Base-by-base conservation (phyloP, 2,113 vertebrate species). In the Oreotragus oreotragus region DNA sequence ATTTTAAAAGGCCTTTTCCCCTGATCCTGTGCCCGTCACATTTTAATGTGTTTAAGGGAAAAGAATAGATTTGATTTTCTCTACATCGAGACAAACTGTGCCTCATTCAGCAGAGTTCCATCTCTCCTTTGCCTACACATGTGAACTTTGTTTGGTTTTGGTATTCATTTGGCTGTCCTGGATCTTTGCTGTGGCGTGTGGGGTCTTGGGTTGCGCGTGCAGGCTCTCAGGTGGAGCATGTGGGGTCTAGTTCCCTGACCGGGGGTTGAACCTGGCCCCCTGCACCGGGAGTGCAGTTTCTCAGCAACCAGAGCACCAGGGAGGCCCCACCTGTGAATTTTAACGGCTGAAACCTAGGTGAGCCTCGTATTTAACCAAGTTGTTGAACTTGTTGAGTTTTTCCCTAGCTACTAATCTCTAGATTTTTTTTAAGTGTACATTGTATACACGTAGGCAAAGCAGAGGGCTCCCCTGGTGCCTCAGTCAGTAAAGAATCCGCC, bases 301-400 rank as follows among this genome's bases (percentile, higher is more conserved):
- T 73, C 11, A 76, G 39, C 39, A 25, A 13, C 70, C 43, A 2
- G 23, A 43, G 23, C 70, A 43, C 70, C 70, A 27, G 70, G 39
- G 70, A 76, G 17, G 36, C 43, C 70, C 70, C 23, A 76, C 21
- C 11, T 28, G n/a, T 70, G 25, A 85, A 49, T 15, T 91, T 73
- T 57, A 55, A 43, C 58, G 60, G 62, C 49, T 30, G 3, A 80
- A 84, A 60, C 70, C 16, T 64, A 16, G 5, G 11, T 51, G 73
- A 95, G 58, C 64, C 73, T 93, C 83, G 10, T 21, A 57, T 93
- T n/a, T 96, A 95, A 81, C 77, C 47, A 60, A 73, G 21, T 79
- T n/a, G 83, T 19, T 90, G 21, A 87, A 43, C 39, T 85, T 90
- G 12, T 66, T 66, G 47, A 15, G 0, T 81, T 45, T 36, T 81